Conservation (phyloP, 2,113 vertebrate genomes). For the Onychorhynchus coronatus region DNA sequence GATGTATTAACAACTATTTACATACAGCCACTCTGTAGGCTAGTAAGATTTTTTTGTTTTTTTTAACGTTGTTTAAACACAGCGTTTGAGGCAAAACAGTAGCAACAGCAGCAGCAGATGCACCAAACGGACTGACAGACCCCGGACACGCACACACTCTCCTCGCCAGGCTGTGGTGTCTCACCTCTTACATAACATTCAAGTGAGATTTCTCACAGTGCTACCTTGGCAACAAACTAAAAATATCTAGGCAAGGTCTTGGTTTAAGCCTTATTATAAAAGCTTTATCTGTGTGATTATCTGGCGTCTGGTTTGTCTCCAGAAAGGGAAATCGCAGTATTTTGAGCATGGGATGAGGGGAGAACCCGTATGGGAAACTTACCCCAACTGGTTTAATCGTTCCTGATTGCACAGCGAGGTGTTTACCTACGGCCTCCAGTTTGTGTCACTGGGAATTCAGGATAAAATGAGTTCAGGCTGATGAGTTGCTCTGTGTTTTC, state of each 20-base stretch:
- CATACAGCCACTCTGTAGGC: constrained; percentile 83
- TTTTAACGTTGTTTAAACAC: constrained; percentile 84
- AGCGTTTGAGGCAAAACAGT: constrained; percentile 86
- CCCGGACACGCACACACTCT: constrained; percentile 46
- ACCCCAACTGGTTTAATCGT: neutral
- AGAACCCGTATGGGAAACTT: constrained; percentile 41
- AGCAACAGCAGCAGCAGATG: constrained; percentile 83
- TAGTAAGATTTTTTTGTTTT: constrained; percentile 60
- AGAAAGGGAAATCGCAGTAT: constrained; percentile 67
- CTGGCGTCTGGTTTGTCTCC: constrained; percentile 73
- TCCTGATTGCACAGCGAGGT: neutral
- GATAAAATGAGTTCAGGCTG: constrained; percentile 29
- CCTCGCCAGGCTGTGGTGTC: constrained; percentile 74
- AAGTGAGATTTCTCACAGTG: constrained; percentile 82
- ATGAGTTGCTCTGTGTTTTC: neutral
- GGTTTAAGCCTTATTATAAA: constrained; percentile 78
- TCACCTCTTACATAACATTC: constrained; percentile 84
- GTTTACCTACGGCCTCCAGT: neutral
- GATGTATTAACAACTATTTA: constrained; percentile 95
- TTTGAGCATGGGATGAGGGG: constrained; percentile 27
- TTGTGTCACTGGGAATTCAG: neutral
- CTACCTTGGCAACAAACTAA: constrained; percentile 86
- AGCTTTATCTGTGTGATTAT: constrained; percentile 77
- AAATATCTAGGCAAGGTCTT: constrained; percentile 83
- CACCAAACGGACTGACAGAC: constrained; percentile 79